These are phyloP conservation scores for Papilio machaon DNA, from an alignment of 1,140 invertebrate genomes.

Conservation along the genomic window DNA sequence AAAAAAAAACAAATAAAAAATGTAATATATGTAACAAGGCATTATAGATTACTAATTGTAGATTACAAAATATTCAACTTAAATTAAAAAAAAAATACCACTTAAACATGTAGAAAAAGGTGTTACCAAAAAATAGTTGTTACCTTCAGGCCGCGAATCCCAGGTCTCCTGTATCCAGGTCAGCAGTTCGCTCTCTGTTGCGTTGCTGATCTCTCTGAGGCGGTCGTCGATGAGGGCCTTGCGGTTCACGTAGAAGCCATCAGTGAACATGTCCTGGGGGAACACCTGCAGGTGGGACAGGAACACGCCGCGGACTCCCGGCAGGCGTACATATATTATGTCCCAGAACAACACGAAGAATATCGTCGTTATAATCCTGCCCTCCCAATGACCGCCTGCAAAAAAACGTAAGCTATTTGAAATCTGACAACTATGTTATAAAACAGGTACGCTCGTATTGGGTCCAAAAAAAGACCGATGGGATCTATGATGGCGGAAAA, in stretches of 20 bases:
- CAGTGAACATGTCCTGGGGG: constrained; percentile 87
- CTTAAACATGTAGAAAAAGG: not conserved
- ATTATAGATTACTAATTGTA: no score
- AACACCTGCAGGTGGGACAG: constrained; percentile 84
- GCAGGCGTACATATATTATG: constrained; percentile 85
- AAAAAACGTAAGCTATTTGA: constrained; percentile 34
- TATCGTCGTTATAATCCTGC: constrained; percentile 84
- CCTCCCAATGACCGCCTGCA: constrained; percentile 86
- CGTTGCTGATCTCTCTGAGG: constrained; percentile 73
- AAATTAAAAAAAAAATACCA: not conserved
- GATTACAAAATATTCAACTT: not conserved
- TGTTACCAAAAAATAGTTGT: not conserved
- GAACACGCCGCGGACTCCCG: constrained; percentile 83
- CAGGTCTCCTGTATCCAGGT: constrained; percentile 68
- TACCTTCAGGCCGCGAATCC: constrained; percentile 70
- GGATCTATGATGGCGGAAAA: no score
- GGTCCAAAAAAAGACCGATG: no score
- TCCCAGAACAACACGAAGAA: constrained; percentile 90
- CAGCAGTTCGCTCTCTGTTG: constrained; percentile 69
- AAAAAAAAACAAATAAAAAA: no score
- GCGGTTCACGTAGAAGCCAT: constrained; percentile 85
- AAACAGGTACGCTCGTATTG: not conserved
- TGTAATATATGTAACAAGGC: no score
- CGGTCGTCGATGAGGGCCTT: constrained; percentile 82
- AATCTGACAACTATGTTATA: not conserved